Base-by-base conservation (phyloP, 2,113 vertebrate genomes). In the Xiphophorus maculatus region DNA sequence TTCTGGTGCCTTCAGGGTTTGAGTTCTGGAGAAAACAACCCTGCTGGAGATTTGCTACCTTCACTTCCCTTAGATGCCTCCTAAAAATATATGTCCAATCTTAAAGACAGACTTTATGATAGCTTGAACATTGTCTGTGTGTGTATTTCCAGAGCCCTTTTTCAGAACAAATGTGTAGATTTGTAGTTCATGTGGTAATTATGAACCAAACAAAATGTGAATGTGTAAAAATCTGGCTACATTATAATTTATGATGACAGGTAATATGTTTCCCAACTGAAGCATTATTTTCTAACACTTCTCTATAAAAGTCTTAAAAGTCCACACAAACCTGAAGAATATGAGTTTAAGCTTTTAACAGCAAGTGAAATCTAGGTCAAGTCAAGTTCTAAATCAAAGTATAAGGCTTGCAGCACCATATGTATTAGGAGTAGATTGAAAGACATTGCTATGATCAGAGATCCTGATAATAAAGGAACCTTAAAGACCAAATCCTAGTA, bases 1-100 rank as follows among this genome's bases (percentile, higher is more conserved):
- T 84, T 84, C 69, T 33, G 74, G 48, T 86, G 87, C 89, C 91
- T 92, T 79, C 62, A 64, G 91, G 89, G 74, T 73, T 83, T 64
- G 51, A 87, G 77, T 85, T 87, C 73, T 73, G 77, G 78, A 60
- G 25, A 81, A 89, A 90, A 87, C 71, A 84, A 74, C 80, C 51
- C 61, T 74, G 82, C 70, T 71, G 79, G 77, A 82, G 86, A 78
- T 84, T 87, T 88, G 67, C 75, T 66, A 63, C 69, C 69, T 74
- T 80, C 80, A 82, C 69, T 79, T 87, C 74, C 42, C 72, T 64
- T 75, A 35, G 69, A 85, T 79, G 67, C 33, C 37, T 62, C 74
- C 70, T 81, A 81, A 76, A 79, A 79, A 76, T 66, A 73, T 60
- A 85, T 33, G 44, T 58, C 15, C 30, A 66, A 58, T 17, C 44